Percentiles rank a stretch among this genome's conserved stretches.
phyloP scores from a whole-genome alignment of 2,888 invertebrate species.

The Aporophyla nigra region DNA sequence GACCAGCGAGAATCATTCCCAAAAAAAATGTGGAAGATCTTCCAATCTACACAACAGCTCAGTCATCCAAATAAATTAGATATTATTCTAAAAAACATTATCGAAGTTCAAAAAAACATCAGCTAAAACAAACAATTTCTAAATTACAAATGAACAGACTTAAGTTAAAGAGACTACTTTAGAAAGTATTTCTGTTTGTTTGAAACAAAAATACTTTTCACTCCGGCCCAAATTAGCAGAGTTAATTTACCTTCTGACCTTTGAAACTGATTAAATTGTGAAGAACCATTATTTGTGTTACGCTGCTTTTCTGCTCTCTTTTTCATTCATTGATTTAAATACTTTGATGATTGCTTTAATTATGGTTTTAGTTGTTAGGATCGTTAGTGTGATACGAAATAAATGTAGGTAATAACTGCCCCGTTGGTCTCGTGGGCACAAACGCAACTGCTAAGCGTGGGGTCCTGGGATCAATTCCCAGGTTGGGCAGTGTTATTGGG shows the following conservation, averaged over 20 bases:
- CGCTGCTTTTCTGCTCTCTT: not conserved
- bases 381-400: not conserved
- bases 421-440: no score
- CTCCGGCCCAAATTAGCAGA: slow-evolving; percentile 41
- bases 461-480: no score
- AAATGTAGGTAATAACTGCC: no score
- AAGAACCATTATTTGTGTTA: slow-evolving; percentile 7
- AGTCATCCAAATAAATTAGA: not conserved
- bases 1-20: no score
- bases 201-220: slow-evolving; percentile 49
- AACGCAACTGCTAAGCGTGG: no score
- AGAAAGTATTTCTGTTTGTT: slow-evolving; percentile 48
- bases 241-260: slow-evolving; percentile 52
- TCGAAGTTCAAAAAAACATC: slow-evolving; percentile 6
- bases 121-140: slow-evolving; percentile 25
- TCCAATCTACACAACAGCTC: not conserved
- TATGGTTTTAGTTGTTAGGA: not conserved
- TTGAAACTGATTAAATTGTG: slow-evolving; percentile 44
- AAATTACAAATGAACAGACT: slow-evolving; percentile 44
- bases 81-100: not conserved
- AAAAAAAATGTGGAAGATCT: no score
- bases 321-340: slow-evolving; percentile 12
- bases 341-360: not conserved
- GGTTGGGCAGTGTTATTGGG: no score
- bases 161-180: slow-evolving; percentile 27